A percentile compares a stretch with the other conserved stretches of the same genome.
phyloP scores from a whole-genome alignment of 2,888 invertebrate genomes.

The Campaea margaritaria region DNA sequence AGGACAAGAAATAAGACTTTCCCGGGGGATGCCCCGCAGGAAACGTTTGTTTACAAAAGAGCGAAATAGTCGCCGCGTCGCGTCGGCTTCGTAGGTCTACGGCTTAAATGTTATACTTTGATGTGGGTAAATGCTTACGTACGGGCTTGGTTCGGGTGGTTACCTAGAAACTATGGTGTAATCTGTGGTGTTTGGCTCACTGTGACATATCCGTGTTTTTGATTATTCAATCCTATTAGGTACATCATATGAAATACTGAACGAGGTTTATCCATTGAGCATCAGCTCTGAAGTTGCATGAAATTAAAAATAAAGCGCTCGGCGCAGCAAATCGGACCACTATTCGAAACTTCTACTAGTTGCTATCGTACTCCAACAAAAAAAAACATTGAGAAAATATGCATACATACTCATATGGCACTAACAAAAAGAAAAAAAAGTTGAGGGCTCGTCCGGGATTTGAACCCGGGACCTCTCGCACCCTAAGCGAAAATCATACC shows the following conservation, averaged over 20 bases:
- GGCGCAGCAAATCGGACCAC: too few relatives aligned
- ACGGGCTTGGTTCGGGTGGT: not conserved
- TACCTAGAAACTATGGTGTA: not conserved
- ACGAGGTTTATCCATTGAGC: too few relatives aligned
- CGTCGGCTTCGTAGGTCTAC: constrained; percentile 41
- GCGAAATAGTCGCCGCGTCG: too few relatives aligned
- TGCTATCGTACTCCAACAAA: too few relatives aligned
- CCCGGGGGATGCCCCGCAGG: constrained; percentile 51
- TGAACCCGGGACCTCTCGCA: constrained; percentile 86
- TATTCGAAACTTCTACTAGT: too few relatives aligned
- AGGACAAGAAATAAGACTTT: constrained; percentile 53
- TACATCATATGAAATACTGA: too few relatives aligned
- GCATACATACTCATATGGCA: not conserved
- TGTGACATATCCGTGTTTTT: too few relatives aligned
- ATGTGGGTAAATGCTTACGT: constrained; percentile 9
- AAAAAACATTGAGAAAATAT: not conserved
- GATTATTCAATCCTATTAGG: too few relatives aligned
- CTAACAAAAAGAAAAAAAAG: constrained; percentile 41
- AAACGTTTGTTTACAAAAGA: constrained; percentile 56
- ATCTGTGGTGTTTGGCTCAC: too few relatives aligned
- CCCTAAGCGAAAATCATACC: constrained; percentile 86
- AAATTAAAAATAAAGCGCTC: too few relatives aligned
- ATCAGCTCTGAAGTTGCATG: too few relatives aligned
- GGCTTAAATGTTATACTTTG: constrained; percentile 39
- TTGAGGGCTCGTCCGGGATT: constrained; percentile 84